phyloP scores from a whole-genome alignment of 2,888 invertebrate genomes.

The Parelbella ahira region DNA sequence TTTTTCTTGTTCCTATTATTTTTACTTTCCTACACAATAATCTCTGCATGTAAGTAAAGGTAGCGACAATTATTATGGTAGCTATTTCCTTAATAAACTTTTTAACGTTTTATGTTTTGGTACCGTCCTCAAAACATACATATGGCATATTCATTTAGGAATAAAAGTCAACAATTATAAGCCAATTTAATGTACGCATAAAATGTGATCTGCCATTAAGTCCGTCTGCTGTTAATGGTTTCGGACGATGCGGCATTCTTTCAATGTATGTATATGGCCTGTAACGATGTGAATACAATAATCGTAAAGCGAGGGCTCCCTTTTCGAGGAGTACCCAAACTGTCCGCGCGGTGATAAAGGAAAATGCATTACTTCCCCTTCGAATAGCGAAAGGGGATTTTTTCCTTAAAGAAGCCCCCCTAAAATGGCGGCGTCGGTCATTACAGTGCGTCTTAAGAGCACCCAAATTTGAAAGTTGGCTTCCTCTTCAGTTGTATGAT shows the following conservation, averaged over 20 bases:
- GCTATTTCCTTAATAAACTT: too few species aligned
- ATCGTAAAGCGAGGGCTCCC: slow-evolving; percentile 72
- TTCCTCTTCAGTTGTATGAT: slow-evolving; percentile 53
- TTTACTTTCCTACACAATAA: too few species aligned
- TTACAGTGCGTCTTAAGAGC: slow-evolving; percentile 63
- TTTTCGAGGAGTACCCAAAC: slow-evolving; percentile 65
- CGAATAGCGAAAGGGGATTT: slow-evolving; percentile 52
- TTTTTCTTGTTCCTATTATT: too few species aligned
- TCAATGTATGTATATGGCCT: slow-evolving; percentile 50
- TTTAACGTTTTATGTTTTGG: too few species aligned
- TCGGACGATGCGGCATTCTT: slow-evolving; percentile 43
- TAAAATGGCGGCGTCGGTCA: slow-evolving; percentile 68
- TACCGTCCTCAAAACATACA: too few species aligned
- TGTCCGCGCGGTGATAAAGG: slow-evolving; percentile 75
- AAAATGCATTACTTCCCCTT: slow-evolving; percentile 77
- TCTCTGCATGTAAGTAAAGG: too few species aligned
- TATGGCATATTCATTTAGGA: too few species aligned
- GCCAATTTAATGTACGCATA: too few species aligned
- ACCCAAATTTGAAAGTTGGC: slow-evolving; percentile 66
- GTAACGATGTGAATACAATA: slow-evolving; percentile 66
- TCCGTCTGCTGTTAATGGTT: slow-evolving; percentile 27
- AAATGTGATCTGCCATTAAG: slow-evolving; percentile 8
- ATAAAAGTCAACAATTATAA: too few species aligned
- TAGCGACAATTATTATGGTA: too few species aligned
- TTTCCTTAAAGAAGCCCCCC: slow-evolving; percentile 65